phyloP scores from a whole-genome alignment of 1,140 invertebrate species.

The Bombus soroeensis region DNA sequence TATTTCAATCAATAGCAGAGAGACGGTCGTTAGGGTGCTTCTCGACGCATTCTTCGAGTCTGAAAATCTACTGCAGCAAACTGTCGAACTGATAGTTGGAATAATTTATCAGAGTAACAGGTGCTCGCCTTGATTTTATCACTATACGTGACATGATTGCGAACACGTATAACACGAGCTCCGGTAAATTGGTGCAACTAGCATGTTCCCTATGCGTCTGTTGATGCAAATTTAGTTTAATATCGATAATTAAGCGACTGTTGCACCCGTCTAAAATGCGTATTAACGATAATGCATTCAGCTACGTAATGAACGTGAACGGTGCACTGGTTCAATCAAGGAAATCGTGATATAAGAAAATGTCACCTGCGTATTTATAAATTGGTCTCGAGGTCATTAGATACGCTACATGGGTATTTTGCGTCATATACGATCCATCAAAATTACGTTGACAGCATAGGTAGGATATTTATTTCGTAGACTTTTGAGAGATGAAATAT shows the following conservation, averaged over 20 bases:
- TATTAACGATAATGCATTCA: conserved; percentile 29
- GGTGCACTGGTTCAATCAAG: conserved; percentile 10
- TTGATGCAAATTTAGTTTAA: conserved; percentile 35
- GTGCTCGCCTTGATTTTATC: conserved; percentile 45
- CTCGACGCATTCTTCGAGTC: conserved; percentile 24
- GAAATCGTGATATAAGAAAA: background rate
- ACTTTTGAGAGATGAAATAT: no score
- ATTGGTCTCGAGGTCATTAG: background rate
- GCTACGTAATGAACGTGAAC: conserved; percentile 1
- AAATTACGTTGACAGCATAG: background rate
- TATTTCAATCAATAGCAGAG: conserved; percentile 51
- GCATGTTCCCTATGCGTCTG: background rate
- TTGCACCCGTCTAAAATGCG: conserved; percentile 17
- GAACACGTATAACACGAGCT: conserved; percentile 1
- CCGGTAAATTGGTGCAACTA: conserved; percentile 24
- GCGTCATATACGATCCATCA: no score
- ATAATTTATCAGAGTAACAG: conserved; percentile 53
- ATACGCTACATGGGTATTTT: background rate
- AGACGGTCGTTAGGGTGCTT: conserved; percentile 51
- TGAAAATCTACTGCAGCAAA: conserved; percentile 6
- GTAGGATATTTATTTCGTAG: no score
- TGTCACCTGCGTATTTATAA: conserved; percentile 7
- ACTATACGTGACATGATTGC: conserved; percentile 19
- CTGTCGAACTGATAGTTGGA: background rate
- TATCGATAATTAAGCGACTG: conserved; percentile 4